Evolutionary conservation across 2,888 invertebrate genomes (phyloP).

Genomic region (Julus scanicus): DNA sequence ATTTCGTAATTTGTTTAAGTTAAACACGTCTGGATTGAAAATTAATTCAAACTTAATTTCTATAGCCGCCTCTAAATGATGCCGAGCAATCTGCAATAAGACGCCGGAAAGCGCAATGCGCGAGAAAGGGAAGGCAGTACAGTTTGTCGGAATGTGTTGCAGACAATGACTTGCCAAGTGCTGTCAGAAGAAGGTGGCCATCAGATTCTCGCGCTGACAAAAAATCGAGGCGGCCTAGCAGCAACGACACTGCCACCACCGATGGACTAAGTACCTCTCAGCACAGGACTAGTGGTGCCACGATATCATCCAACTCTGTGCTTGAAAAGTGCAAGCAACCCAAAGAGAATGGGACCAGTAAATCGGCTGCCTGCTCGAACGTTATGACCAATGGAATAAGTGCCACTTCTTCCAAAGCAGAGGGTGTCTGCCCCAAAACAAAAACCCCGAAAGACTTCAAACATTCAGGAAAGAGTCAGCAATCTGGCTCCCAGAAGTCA

Average conservation of each 20-base stretch:
- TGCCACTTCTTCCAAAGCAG: neutral
- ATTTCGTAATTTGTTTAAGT: too few species aligned
- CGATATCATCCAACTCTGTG: neutral
- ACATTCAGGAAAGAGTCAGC: neutral
- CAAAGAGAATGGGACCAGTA: neutral
- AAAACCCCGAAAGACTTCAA: slow-evolving; percentile 10
- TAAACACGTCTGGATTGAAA: neutral
- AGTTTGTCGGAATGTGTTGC: slow-evolving; percentile 46
- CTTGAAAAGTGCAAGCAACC: neutral
- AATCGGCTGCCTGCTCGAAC: neutral
- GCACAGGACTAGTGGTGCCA: neutral
- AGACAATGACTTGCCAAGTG: neutral
- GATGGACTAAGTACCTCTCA: neutral
- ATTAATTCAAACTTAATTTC: slow-evolving; percentile 44
- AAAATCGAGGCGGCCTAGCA: neutral
- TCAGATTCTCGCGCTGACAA: slow-evolving; percentile 50
- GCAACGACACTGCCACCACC: neutral
- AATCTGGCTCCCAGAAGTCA: neutral
- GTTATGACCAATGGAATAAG: neutral
- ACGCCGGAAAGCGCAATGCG: neutral
- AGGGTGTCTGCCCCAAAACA: neutral
- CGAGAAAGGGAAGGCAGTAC: slow-evolving; percentile 28
- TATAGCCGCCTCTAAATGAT: slow-evolving; percentile 51
- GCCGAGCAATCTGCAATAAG: slow-evolving; percentile 16
- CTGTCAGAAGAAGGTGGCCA: slow-evolving; percentile 52